Percentiles rank a stretch among this genome's conserved stretches.
Conservation (phyloP, 2,113 vertebrate species). For the Vidua chalybeata region DNA sequence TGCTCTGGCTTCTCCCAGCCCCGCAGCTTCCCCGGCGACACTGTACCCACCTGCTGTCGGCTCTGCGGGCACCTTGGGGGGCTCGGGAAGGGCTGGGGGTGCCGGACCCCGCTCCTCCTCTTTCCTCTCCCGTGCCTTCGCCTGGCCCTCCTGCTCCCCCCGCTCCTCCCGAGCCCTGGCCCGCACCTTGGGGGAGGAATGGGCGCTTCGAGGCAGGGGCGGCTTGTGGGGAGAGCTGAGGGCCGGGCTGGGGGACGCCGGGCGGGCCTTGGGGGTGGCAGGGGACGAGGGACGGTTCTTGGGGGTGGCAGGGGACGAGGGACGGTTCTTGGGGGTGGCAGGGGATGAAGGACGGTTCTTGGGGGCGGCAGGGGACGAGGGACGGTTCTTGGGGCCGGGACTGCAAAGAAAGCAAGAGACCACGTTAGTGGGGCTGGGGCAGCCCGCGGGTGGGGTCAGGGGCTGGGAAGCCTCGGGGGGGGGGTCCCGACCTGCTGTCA, state of each 20-base stretch:
- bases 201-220: constrained; percentile 73
- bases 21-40: accelerated
- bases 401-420: constrained; percentile 51
- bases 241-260: constrained; percentile 78
- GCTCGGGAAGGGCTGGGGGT: constrained; percentile 64
- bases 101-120: constrained; percentile 64
- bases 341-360: neutral
- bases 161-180: constrained; percentile 76
- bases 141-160: constrained; percentile 70
- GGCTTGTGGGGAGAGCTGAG: constrained; percentile 78
- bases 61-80: neutral
- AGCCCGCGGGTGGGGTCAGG: neutral
- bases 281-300: constrained; percentile 85
- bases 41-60: neutral
- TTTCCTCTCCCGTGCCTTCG: constrained; percentile 58
- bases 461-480: neutral
- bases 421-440: neutral
- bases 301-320: constrained; percentile 80
- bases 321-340: constrained; percentile 76
- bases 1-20: neutral
- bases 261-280: constrained; percentile 76
- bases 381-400: constrained; percentile 59
- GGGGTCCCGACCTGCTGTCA: constrained; percentile 58
- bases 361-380: neutral
- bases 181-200: constrained; percentile 77